phyloP scores from a whole-genome alignment of 2,113 vertebrate species.

The Dicentrarchus labrax region DNA sequence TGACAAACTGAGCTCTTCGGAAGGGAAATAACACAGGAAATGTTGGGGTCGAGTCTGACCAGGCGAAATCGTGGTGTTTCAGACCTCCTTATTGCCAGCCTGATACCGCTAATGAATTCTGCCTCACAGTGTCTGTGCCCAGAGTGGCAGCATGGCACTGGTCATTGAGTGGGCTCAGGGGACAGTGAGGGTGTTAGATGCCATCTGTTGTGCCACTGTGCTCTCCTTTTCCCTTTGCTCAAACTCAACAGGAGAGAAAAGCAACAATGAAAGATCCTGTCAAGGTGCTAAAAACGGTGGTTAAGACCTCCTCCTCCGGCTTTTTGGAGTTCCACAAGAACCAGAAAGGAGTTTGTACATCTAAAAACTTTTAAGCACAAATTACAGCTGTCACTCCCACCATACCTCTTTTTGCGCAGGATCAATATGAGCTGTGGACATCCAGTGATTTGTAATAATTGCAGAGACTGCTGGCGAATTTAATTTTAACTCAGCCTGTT shows the following conservation, averaged over 20 bases:
- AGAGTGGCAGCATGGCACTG: slow-evolving; percentile 64
- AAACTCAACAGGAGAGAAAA: slow-evolving; percentile 30
- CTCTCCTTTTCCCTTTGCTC: slow-evolving; percentile 33
- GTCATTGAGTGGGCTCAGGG: slow-evolving; percentile 63
- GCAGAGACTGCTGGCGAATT: slow-evolving; percentile 13
- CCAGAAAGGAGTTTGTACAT: neutral
- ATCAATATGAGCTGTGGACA: slow-evolving; percentile 48
- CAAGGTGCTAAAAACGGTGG: neutral
- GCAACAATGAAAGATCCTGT: neutral
- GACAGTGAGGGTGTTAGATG: slow-evolving; percentile 42
- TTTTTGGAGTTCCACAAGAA: neutral
- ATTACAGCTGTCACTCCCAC: slow-evolving; percentile 40
- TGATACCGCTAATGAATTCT: slow-evolving; percentile 73
- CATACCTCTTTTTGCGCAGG: neutral
- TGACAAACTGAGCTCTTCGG: slow-evolving; percentile 10
- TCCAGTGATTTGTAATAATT: slow-evolving; percentile 60
- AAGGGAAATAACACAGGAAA: slow-evolving; percentile 44
- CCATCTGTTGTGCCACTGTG: slow-evolving; percentile 66
- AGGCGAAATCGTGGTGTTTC: neutral
- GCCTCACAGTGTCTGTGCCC: slow-evolving; percentile 57
- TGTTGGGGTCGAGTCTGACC: neutral
- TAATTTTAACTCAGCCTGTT: slow-evolving; percentile 43
- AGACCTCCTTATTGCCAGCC: slow-evolving; percentile 50
- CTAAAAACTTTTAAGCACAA: slow-evolving; percentile 27
- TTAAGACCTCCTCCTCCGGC: neutral